phyloP scores from a whole-genome alignment of 1,140 invertebrate genomes.

The Drosophila azteca region DNA sequence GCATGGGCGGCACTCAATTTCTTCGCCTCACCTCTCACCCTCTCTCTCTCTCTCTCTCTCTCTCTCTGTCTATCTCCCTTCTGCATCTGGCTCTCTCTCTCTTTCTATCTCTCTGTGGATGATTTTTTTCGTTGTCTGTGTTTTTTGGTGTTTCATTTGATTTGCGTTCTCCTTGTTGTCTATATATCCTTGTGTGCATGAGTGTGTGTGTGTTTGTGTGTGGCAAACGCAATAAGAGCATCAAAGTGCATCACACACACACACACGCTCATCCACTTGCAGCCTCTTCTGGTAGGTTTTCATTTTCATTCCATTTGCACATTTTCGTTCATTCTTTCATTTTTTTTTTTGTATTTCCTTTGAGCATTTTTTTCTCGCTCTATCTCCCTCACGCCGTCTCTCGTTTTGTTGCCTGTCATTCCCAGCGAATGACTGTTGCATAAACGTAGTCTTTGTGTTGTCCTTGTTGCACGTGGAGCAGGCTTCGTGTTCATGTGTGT shows the following conservation, averaged over 20 bases:
- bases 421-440: conserved; percentile 80
- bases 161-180: conserved; percentile 58
- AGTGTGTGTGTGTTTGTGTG: conserved; percentile 20
- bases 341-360: conserved; percentile 13
- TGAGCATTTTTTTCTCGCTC: conserved; percentile 7
- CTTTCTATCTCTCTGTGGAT: not conserved
- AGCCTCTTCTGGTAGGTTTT: conserved; percentile 60
- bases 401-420: conserved; percentile 47
- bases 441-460: conserved; percentile 79
- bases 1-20: conserved; percentile 80
- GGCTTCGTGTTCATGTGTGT: conserved; percentile 18
- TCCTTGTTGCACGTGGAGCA: conserved; percentile 53
- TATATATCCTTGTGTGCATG: conserved; percentile 17
- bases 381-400: conserved; percentile 1
- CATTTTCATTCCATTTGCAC: conserved; percentile 50
- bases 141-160: conserved; percentile 77
- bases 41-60: conserved; percentile 7
- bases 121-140: conserved; percentile 33
- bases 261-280: conserved; percentile 31
- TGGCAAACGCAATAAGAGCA: conserved; percentile 75
- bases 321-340: conserved; percentile 11
- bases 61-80: not conserved
- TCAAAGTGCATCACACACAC: conserved; percentile 67
- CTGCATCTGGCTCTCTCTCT: not conserved
- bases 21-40: conserved; percentile 12